Evolutionary conservation across 2,888 invertebrate genomes (phyloP).

Genomic region (Sycophila texana): DNA sequence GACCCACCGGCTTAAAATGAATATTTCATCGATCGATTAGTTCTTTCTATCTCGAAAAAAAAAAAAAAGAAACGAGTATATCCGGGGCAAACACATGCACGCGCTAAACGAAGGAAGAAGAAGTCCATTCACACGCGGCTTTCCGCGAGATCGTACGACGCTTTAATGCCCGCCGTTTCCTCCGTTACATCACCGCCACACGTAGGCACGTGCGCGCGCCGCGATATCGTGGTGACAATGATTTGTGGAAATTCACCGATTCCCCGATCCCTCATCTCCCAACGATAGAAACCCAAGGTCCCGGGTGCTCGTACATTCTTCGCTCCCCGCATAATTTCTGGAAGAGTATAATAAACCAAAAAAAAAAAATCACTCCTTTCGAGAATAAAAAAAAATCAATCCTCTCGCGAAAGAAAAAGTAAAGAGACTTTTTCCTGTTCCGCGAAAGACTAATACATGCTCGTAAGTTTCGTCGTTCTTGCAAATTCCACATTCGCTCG

Average conservation of each 20-base stretch:
- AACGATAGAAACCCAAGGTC: neutral
- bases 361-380: no score
- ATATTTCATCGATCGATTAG: constrained; percentile 1
- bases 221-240: constrained; percentile 22
- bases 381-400: no score
- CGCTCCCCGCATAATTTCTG: no score
- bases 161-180: constrained; percentile 17
- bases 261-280: neutral
- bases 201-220: neutral
- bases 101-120: neutral
- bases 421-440: no score
- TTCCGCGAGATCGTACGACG: constrained; percentile 29
- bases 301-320: neutral
- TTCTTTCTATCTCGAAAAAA: no score
- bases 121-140: constrained; percentile 15
- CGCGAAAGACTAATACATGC: no score
- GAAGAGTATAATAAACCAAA: no score
- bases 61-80: neutral
- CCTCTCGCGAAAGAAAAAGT: no score
- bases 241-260: constrained; percentile 43
- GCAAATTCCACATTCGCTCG: neutral
- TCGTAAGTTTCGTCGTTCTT: no score
- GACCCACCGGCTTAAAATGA: neutral
- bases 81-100: neutral
- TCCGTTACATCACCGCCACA: constrained; percentile 26